Evolutionary conservation across 2,797 vertebrate genomes (phyloP), one percentile per base, ranked within the genome.

Genomic region (Esox lucius): DNA sequence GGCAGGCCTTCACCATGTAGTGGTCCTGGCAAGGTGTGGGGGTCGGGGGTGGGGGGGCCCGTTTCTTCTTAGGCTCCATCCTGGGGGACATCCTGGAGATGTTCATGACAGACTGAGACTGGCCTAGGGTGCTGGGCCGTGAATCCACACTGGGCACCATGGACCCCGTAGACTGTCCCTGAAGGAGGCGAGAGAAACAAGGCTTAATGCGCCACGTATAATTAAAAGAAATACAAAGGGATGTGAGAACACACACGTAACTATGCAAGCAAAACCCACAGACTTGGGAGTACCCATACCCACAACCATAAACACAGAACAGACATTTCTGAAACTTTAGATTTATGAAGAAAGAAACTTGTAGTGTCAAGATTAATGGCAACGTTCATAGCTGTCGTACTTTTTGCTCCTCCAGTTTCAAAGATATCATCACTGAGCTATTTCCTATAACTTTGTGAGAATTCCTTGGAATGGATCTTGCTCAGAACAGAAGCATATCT

Each of bases 31-130:
- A 35, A 75, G 79, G 59, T 24, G 69, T 71, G 71, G 85, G 74
- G 68, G 79, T 77, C 9, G 74, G 77, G 0, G 96, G 95, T 56
- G 89, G 93, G 4, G 96, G 98, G 5, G 98, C 97, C 62, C 95
- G 94, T 33, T 95, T 94, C 82, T 98, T 98, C 80, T 98, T 99
- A 71, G 91, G 84, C 72, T 98, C 93, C n/a, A 89, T 84, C 61
- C 92, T 95, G 72, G 91, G 90, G 71, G 94, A 90, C 81, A 93
- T 87, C 79, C 91, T 95, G 1, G 94, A 92, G 89, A 97, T 90
- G 88, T 93, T 97, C 84, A 92, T 92, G 72, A 95, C 93, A 0
- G 97, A 99, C 71, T 95, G 91, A 22, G 96, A 98, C 28, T 96
- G 93, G 31, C 94, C 95, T 87, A 97, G 82, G 16, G 86, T 93